Percentiles rank a stretch among this genome's conserved stretches.
phyloP scores from a whole-genome alignment of 2,797 vertebrate species.

The Spondyliosoma cantharus region DNA sequence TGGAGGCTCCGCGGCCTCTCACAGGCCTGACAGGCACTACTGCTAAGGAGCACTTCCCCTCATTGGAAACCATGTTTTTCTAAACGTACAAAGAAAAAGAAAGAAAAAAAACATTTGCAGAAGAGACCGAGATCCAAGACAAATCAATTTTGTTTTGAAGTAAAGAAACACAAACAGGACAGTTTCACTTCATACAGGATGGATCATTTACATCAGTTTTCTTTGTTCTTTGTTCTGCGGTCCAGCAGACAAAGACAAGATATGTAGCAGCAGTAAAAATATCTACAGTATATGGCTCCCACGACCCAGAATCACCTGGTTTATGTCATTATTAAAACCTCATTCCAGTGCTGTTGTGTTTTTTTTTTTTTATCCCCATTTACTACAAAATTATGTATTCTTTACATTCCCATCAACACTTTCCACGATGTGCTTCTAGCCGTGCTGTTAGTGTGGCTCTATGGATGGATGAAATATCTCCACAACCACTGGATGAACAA shows the following conservation, averaged over 20 bases:
- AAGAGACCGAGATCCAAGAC: neutral
- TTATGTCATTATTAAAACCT: neutral
- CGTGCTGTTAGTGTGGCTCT: neutral
- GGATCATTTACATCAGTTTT: neutral
- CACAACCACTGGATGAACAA: neutral
- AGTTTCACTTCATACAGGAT: constrained; percentile 3
- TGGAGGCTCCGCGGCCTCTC: constrained; percentile 15
- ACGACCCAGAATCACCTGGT: neutral
- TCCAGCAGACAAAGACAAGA: constrained; percentile 16
- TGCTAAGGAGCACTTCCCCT: constrained; percentile 14
- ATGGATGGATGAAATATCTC: constrained; percentile 6
- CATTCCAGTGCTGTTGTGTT: neutral
- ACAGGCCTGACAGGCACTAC: constrained; percentile 27
- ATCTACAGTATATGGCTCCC: too few species aligned
- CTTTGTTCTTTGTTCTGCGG: neutral
- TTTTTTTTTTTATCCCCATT: neutral
- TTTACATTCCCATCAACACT: neutral
- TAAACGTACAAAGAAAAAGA: neutral
- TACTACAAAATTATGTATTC: neutral
- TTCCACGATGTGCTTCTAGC: neutral
- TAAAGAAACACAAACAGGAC: neutral
- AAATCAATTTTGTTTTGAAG: constrained; percentile 5
- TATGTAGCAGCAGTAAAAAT: constrained; percentile 41
- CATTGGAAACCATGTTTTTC: neutral
- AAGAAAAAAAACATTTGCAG: neutral